phyloP scores from a whole-genome alignment of 2,888 invertebrate genomes.

The Conomelus anceps region DNA sequence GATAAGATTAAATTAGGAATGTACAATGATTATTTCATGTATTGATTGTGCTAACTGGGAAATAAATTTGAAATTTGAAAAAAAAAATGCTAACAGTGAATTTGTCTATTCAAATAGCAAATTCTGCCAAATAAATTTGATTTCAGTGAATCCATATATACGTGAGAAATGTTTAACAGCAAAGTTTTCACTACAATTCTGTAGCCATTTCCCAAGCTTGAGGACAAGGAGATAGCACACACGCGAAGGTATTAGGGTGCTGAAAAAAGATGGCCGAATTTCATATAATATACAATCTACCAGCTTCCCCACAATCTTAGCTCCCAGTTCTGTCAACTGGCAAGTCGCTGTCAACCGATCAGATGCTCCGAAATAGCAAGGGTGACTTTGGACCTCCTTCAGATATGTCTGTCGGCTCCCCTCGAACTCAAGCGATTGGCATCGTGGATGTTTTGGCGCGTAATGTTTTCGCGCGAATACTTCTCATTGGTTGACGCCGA shows the following conservation, averaged over 20 bases:
- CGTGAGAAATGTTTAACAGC: no score
- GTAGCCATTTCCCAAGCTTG: background rate
- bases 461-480: background rate
- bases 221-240: background rate
- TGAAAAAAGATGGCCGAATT: background rate
- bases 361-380: background rate
- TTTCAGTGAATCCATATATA: no score
- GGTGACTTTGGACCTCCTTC: background rate
- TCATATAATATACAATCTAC: background rate
- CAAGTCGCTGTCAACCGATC: background rate
- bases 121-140: no score
- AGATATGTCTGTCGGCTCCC: no score
- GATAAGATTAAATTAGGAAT: no score
- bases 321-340: background rate
- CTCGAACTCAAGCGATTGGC: background rate
- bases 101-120: no score
- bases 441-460: background rate
- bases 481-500: background rate
- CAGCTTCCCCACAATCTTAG: background rate
- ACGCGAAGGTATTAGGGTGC: background rate
- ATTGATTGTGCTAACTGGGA: no score
- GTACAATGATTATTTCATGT: no score
- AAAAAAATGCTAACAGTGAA: no score
- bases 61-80: no score
- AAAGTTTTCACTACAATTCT: no score